phyloP scores from a whole-genome alignment of 2,888 invertebrate genomes.

The Heliconius cydno region DNA sequence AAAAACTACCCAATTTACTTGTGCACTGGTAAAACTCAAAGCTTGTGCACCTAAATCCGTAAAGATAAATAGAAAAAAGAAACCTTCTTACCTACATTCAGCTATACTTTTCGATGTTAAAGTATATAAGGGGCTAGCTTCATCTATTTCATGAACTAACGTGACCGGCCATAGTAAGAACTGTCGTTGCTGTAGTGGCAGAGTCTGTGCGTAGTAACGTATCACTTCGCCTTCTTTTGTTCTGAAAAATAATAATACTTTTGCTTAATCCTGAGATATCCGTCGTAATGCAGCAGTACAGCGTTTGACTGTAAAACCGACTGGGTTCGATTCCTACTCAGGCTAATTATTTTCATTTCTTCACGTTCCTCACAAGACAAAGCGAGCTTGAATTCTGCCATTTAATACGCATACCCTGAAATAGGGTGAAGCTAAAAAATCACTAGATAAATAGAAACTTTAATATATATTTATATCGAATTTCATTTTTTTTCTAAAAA shows the following conservation, averaged over 20 bases:
- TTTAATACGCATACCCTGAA: background rate
- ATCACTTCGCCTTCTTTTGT: conserved; percentile 75
- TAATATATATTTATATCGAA: too few species aligned
- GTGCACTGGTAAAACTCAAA: too few species aligned
- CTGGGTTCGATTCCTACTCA: background rate
- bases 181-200: conserved; percentile 69
- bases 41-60: background rate
- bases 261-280: background rate
- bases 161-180: conserved; percentile 93
- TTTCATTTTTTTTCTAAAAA: background rate
- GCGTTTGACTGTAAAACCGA: background rate
- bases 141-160: conserved; percentile 91
- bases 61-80: background rate
- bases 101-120: conserved; percentile 88
- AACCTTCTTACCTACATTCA: conserved; percentile 72
- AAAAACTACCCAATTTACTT: too few species aligned
- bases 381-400: background rate
- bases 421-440: too few species aligned
- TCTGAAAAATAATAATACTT: conserved; percentile 53
- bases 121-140: conserved; percentile 89
- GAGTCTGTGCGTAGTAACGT: conserved; percentile 66
- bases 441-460: background rate
- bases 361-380: background rate
- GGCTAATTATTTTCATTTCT: background rate
- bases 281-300: background rate